A percentile compares a stretch with the other conserved stretches of the same genome.
Evolutionary conservation across 2,797 vertebrate species (phyloP).

Genomic region (Alectoris magna): DNA sequence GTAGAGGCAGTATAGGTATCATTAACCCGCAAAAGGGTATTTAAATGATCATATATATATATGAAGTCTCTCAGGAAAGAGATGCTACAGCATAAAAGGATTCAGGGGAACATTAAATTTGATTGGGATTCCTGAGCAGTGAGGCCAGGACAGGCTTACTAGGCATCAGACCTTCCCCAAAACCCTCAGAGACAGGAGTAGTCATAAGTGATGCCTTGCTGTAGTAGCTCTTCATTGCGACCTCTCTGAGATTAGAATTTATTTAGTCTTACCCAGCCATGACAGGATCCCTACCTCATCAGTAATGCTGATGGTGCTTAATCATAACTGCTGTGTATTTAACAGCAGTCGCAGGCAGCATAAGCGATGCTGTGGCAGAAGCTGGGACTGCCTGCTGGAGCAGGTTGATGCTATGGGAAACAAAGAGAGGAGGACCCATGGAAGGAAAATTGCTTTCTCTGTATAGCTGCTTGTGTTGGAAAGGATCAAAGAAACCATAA

Average conservation of each 20-base stretch:
- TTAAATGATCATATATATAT: not conserved
- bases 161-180: not conserved
- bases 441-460: constrained; percentile 37
- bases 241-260: not conserved
- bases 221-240: not conserved
- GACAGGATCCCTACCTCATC: not conserved
- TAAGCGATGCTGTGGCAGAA: not conserved
- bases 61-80: constrained; percentile 1
- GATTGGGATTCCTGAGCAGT: not conserved
- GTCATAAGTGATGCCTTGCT: not conserved
- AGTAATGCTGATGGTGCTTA: not conserved
- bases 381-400: not conserved
- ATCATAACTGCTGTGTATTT: not conserved
- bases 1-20: not conserved
- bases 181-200: not conserved
- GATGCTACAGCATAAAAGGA: constrained; percentile 2
- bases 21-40: not conserved
- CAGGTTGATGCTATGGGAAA: not conserved
- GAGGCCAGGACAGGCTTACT: not conserved
- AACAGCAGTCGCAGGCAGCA: not conserved
- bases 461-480: constrained; percentile 4
- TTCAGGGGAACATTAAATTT: not conserved
- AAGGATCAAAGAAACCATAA: constrained; percentile 57
- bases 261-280: not conserved
- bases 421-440: not conserved